These are phyloP conservation scores for Diadema setosum DNA, from an alignment of 35 echinoderm and acorn worm species.

Conservation along the genomic window DNA sequence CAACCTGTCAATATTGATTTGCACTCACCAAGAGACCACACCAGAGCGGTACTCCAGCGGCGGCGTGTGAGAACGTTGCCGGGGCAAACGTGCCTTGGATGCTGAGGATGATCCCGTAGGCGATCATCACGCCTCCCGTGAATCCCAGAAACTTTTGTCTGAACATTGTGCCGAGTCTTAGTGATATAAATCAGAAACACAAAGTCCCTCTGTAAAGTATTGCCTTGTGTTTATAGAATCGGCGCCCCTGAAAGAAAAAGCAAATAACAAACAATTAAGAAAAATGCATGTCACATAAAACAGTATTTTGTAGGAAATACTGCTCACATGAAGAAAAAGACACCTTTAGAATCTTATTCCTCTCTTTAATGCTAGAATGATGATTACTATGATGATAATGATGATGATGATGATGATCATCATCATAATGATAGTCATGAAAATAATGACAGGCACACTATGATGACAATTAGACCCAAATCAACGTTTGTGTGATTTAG, in stretches of 20 bases:
- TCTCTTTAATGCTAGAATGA: neutral
- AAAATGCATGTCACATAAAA: neutral
- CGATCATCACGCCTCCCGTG: neutral
- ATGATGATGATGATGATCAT: neutral
- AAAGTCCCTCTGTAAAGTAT: too few relatives aligned
- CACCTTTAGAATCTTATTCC: neutral
- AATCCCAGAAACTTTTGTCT: constrained; percentile 17
- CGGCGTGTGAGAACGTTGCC: neutral
- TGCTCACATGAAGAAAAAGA: neutral
- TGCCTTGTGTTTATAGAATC: too few relatives aligned
- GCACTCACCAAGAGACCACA: neutral
- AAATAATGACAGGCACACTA: neutral
- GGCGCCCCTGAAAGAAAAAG: too few relatives aligned
- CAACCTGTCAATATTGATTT: neutral
- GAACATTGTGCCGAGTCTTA: neutral
- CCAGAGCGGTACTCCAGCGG: neutral
- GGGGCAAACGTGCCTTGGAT: neutral
- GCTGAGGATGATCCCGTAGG: neutral
- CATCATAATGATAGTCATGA: neutral
- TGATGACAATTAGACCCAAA: too few relatives aligned
- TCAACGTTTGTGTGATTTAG: too few relatives aligned
- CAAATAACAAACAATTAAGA: neutral
- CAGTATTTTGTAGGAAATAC: neutral
- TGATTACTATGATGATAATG: neutral
- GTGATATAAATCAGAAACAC: neutral